Conservation (phyloP, 2,888 invertebrate species). For the Xanthia togata region DNA sequence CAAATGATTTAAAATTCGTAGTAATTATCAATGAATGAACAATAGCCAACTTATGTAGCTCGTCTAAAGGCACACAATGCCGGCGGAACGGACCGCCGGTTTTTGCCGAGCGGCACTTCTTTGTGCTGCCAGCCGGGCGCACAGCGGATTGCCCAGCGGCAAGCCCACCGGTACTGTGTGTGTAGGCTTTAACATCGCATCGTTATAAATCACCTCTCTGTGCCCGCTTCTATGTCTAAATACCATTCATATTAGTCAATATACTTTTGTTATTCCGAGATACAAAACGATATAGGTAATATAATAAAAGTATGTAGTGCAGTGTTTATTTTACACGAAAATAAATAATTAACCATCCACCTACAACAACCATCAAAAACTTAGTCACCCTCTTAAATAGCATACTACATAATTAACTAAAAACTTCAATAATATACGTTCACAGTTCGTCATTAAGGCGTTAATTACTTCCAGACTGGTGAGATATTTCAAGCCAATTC, state of each 20-base stretch:
- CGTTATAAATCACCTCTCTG: neutral
- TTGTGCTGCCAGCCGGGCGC: too few relatives aligned
- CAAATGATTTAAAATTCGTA: neutral
- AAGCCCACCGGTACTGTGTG: too few relatives aligned
- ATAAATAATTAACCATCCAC: neutral
- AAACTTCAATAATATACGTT: conserved; percentile 14
- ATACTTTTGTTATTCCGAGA: neutral
- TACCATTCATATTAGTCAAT: neutral
- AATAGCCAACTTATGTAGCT: neutral
- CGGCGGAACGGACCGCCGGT: too few relatives aligned
- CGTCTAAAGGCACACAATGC: too few relatives aligned
- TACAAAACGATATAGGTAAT: neutral
- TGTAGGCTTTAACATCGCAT: neutral
- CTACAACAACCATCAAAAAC: neutral
- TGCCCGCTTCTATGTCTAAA: neutral
- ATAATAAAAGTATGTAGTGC: neutral
- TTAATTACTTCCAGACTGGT: conserved; percentile 56
- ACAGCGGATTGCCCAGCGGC: too few relatives aligned
- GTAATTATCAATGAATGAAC: neutral
- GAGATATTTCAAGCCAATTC: conserved; percentile 62
- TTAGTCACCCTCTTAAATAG: neutral
- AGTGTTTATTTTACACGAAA: neutral
- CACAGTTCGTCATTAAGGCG: conserved; percentile 46
- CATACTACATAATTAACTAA: conserved; percentile 18
- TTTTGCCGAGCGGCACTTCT: too few relatives aligned